These are phyloP conservation scores for Gallinago solitaria DNA, from an alignment of 2,797 vertebrate species.

Conservation along the genomic window DNA sequence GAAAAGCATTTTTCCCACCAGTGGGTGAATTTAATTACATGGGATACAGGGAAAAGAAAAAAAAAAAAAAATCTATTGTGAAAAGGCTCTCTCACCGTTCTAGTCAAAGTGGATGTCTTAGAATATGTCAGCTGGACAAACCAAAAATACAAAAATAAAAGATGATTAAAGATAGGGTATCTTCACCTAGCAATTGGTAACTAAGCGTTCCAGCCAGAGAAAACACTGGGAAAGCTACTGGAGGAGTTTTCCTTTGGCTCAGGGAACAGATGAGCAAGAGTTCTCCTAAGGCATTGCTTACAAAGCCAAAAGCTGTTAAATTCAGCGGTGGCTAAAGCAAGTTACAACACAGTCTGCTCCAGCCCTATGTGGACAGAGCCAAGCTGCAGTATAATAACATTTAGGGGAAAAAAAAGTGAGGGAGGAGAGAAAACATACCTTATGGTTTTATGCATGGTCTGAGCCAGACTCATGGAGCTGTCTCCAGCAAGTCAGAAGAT, in stretches of 20 bases:
- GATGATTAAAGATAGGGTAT: constrained; percentile 40
- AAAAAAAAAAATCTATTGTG: not conserved
- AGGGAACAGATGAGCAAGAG: constrained; percentile 57
- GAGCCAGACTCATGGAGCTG: not conserved
- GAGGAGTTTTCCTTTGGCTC: constrained; percentile 64
- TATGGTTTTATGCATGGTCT: not conserved
- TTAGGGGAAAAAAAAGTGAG: not conserved
- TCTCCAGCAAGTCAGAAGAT: not conserved
- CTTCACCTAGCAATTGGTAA: constrained; percentile 50
- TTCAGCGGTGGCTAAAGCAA: constrained; percentile 32
- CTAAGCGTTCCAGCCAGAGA: constrained; percentile 54
- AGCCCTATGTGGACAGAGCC: constrained; percentile 50
- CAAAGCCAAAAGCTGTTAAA: constrained; percentile 66
- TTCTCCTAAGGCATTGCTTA: constrained; percentile 54
- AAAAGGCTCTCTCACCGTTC: not conserved
- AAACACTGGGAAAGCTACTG: constrained; percentile 65
- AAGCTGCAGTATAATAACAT: constrained; percentile 18
- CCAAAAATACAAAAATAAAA: not conserved
- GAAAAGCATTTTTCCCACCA: constrained; percentile 19
- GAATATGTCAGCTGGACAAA: constrained; percentile 6
- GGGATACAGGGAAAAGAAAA: not conserved
- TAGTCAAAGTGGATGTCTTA: not conserved
- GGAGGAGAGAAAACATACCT: not conserved
- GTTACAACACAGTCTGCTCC: constrained; percentile 48
- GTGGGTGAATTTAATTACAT: not conserved